These are phyloP conservation scores for Lysiphlebus fabarum DNA, from an alignment of 1,140 invertebrate species.

Conservation along the genomic window DNA sequence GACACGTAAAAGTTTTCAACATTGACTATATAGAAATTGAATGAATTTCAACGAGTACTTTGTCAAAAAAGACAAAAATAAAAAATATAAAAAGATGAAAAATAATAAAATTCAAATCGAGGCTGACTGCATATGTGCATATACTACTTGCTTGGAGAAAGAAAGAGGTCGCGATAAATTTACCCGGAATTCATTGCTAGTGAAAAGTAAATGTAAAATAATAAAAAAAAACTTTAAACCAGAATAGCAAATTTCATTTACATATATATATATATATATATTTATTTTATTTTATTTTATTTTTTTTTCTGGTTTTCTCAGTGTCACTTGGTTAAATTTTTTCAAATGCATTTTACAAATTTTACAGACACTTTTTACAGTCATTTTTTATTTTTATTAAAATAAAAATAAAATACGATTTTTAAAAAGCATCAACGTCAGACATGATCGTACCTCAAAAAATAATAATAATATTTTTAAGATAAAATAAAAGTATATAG, in stretches of 20 bases:
- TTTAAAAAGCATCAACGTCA: constrained; percentile 20
- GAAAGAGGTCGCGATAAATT: constrained; percentile 24
- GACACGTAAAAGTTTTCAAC: constrained; percentile 10
- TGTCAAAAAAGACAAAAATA: constrained; percentile 17
- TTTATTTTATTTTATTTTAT: not conserved
- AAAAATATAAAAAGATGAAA: constrained; percentile 24
- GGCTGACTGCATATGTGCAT: constrained; percentile 5
- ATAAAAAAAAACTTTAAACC: not conserved
- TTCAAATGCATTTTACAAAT: too few relatives aligned
- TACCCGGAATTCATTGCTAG: constrained; percentile 19
- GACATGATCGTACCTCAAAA: constrained; percentile 16
- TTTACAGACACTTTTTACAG: not conserved
- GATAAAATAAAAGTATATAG: not conserved
- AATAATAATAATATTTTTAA: not conserved
- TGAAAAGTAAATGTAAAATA: not conserved
- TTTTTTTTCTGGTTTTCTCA: not conserved
- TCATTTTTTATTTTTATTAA: not conserved
- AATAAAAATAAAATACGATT: constrained; percentile 8
- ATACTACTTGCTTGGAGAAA: constrained; percentile 5
- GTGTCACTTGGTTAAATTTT: not conserved
- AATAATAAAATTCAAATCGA: constrained; percentile 13
- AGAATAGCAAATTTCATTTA: constrained; percentile 1
- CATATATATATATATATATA: not conserved
- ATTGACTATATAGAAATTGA: not conserved
- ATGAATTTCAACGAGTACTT: constrained; percentile 2